These are phyloP conservation scores for Gymnothorax javanicus DNA, from an alignment of 2,797 vertebrate species.

Conservation along the genomic window DNA sequence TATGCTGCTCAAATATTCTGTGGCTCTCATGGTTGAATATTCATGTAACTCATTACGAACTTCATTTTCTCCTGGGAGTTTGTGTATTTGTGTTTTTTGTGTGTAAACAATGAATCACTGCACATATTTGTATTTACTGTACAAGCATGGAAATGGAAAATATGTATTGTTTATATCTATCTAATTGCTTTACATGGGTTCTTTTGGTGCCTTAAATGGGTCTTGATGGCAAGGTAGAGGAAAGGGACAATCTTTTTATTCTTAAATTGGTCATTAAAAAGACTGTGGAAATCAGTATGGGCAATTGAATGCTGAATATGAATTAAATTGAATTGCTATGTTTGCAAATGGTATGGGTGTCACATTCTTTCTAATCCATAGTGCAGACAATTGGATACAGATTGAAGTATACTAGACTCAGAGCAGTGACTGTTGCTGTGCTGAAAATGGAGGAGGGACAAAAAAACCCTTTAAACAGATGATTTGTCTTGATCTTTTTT, in stretches of 20 bases:
- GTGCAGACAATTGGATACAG: background rate
- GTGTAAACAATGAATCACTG: background rate
- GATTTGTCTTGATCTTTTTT: too few species aligned
- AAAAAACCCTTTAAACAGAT: too few species aligned
- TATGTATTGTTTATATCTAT: background rate
- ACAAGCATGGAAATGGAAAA: background rate
- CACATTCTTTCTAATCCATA: background rate
- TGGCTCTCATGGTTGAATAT: background rate
- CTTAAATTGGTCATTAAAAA: background rate
- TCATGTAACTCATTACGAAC: background rate
- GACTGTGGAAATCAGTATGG: background rate
- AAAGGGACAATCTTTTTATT: background rate
- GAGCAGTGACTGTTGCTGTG: too few species aligned
- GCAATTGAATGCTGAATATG: background rate
- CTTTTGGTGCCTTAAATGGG: background rate
- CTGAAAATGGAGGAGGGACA: too few species aligned
- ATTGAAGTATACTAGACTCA: background rate
- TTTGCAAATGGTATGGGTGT: background rate
- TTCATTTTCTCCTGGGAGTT: background rate
- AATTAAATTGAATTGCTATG: too few species aligned
- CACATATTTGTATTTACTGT: background rate
- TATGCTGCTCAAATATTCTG: constrained; percentile 6
- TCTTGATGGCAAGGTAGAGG: background rate
- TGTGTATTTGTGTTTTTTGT: background rate
- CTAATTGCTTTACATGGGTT: background rate